These are phyloP conservation scores for Andrena fulva DNA, from an alignment of 2,888 invertebrate genomes.

Conservation along the genomic window DNA sequence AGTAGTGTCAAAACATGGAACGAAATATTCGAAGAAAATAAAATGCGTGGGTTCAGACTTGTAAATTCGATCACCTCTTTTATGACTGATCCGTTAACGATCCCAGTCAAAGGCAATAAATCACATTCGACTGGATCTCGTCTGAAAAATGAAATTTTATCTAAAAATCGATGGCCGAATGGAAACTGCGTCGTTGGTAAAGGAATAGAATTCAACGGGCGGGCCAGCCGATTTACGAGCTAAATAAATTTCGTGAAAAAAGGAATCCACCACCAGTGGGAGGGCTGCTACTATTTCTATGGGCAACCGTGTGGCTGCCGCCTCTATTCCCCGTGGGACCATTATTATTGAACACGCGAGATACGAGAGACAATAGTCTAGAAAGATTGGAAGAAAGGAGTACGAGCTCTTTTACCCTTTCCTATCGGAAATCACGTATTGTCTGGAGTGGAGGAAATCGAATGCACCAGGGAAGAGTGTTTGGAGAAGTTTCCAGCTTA, in stretches of 20 bases:
- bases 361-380: conserved; percentile 58
- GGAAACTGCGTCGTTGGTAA: conserved; percentile 1
- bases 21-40: conserved; percentile 18
- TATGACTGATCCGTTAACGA: conserved; percentile 23
- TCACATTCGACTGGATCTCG: neutral
- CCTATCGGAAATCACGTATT: conserved; percentile 35
- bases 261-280: conserved; percentile 39
- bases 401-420: conserved; percentile 30
- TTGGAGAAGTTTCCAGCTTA: conserved; percentile 9
- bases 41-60: neutral
- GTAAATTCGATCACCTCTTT: conserved; percentile 18
- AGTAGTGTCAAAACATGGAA: neutral
- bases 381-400: conserved; percentile 58
- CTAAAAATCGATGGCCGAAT: conserved; percentile 19
- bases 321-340: conserved; percentile 54
- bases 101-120: conserved; percentile 24
- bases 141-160: conserved; percentile 35
- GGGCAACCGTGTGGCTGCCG: conserved; percentile 26
- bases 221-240: conserved; percentile 65
- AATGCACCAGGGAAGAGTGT: conserved; percentile 26
- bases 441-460: conserved; percentile 19
- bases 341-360: conserved; percentile 67
- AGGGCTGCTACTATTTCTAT: conserved; percentile 50
- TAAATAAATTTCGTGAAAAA: conserved; percentile 68
- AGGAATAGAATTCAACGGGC: conserved; percentile 55